phyloP scores from a whole-genome alignment of 1,140 invertebrate genomes.

The Acromyrmex echinatior region DNA sequence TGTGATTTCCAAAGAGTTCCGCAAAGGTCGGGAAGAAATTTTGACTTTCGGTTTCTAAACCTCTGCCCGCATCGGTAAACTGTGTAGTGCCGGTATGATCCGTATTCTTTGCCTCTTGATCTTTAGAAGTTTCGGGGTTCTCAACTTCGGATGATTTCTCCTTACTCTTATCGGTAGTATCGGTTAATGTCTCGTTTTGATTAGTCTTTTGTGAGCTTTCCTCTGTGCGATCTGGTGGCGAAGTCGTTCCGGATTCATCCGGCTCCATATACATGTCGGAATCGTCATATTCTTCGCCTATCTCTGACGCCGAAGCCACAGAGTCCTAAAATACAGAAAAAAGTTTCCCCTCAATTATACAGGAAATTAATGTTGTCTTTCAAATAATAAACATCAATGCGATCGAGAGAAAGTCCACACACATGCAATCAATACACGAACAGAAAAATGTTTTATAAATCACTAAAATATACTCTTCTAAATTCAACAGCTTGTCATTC shows the following conservation, averaged over 20 bases:
- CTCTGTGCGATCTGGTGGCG: slow-evolving; percentile 56
- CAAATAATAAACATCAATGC: slow-evolving; percentile 42
- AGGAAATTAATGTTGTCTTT: not conserved
- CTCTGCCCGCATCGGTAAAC: slow-evolving; percentile 76
- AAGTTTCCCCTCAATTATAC: slow-evolving; percentile 32
- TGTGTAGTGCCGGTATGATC: slow-evolving; percentile 33
- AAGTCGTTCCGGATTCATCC: slow-evolving; percentile 77
- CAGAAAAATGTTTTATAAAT: slow-evolving; percentile 38
- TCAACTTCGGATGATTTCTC: slow-evolving; percentile 22
- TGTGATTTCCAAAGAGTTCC: slow-evolving; percentile 84
- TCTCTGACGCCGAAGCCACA: slow-evolving; percentile 81
- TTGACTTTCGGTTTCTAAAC: slow-evolving; percentile 84
- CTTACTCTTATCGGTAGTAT: not conserved
- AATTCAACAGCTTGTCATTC: slow-evolving; percentile 2
- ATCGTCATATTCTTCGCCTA: slow-evolving; percentile 83
- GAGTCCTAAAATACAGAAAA: slow-evolving; percentile 81
- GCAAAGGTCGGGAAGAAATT: slow-evolving; percentile 87
- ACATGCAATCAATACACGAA: not conserved
- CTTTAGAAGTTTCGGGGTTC: slow-evolving; percentile 16
- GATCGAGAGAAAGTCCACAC: slow-evolving; percentile 37
- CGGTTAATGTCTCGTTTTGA: not conserved
- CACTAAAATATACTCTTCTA: not conserved
- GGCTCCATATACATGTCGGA: slow-evolving; percentile 86
- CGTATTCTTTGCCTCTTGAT: slow-evolving; percentile 69
- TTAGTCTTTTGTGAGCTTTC: not conserved